Evolutionary conservation across 2,888 invertebrate species (phyloP).

Genomic region (Bimastos eiseni): DNA sequence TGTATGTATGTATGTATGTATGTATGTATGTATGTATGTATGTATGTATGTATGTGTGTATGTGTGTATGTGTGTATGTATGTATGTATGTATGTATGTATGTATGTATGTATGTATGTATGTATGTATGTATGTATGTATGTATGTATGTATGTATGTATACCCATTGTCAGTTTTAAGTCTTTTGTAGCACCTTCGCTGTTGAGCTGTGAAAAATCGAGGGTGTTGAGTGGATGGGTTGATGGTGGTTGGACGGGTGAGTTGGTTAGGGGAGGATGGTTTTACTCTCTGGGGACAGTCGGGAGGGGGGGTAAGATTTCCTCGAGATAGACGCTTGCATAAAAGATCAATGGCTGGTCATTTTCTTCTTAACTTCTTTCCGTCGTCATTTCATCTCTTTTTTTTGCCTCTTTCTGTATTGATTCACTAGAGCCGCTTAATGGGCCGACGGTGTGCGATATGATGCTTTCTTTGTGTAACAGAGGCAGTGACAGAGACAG

Average conservation of each 20-base stretch:
- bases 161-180: not conserved
- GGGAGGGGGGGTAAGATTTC: too few relatives aligned
- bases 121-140: too few relatives aligned
- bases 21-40: too few relatives aligned
- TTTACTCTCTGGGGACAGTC: not conserved
- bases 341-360: conserved; percentile 2
- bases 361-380: not conserved
- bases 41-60: too few relatives aligned
- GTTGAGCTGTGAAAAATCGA: not conserved
- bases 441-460: not conserved
- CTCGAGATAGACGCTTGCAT: not conserved
- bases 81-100: too few relatives aligned
- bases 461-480: too few relatives aligned
- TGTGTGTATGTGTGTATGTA: too few relatives aligned
- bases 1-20: not conserved
- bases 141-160: too few relatives aligned
- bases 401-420: too few relatives aligned
- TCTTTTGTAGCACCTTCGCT: not conserved
- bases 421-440: not conserved
- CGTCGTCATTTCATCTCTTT: too few relatives aligned
- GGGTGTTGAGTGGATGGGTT: not conserved
- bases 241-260: not conserved
- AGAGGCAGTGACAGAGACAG: too few relatives aligned
- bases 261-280: not conserved
- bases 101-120: too few relatives aligned